Conservation (phyloP, 2,113 vertebrate species). For the Siniperca knerii region DNA sequence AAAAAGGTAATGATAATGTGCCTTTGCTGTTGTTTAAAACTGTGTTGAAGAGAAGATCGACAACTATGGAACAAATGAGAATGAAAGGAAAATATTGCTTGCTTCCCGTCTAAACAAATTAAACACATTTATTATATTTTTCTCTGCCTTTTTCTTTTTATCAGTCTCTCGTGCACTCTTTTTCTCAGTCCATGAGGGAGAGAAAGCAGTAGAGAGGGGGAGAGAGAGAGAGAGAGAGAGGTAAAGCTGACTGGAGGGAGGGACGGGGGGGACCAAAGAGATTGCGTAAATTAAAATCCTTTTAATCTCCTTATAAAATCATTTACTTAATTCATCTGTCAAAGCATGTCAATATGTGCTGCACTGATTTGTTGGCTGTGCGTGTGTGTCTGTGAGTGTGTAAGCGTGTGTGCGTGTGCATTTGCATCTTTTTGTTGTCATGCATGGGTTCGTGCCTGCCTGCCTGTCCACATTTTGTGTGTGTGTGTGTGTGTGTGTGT, state of each 20-base stretch:
- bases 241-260: constrained; percentile 76
- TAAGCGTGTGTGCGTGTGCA: constrained; percentile 15
- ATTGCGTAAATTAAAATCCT: constrained; percentile 88
- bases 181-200: constrained; percentile 56
- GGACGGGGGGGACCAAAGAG: constrained; percentile 79
- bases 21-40: not conserved
- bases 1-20: not conserved
- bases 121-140: not conserved
- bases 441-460: constrained; percentile 59
- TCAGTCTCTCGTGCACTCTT: constrained; percentile 28
- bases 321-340: constrained; percentile 91
- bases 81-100: constrained; percentile 1
- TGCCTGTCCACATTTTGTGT: constrained; percentile 42
- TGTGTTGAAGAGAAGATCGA: constrained; percentile 1
- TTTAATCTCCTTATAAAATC: constrained; percentile 91
- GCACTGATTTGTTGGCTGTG: constrained; percentile 79
- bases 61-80: not conserved
- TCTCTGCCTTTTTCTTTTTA: constrained; percentile 27
- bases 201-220: constrained; percentile 47
- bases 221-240: constrained; percentile 52
- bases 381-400: constrained; percentile 30
- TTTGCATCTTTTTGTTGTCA: constrained; percentile 73
- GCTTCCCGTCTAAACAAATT: not conserved
- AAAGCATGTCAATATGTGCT: constrained; percentile 87
- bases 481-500: constrained; percentile 32